These are phyloP conservation scores for Melanostoma scalare DNA, from an alignment of 2,888 invertebrate species.

Conservation along the genomic window DNA sequence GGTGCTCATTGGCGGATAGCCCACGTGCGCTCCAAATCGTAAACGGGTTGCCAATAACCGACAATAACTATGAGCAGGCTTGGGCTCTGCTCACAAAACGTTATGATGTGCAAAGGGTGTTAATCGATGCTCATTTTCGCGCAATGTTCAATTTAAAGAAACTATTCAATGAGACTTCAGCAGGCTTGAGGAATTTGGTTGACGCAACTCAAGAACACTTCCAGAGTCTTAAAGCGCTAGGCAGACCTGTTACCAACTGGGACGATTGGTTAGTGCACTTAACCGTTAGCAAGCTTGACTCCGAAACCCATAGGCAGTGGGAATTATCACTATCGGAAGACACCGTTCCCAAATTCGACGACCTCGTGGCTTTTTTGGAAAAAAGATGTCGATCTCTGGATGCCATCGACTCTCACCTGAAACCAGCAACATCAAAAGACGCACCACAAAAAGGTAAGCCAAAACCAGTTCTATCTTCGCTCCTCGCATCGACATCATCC, in stretches of 20 bases:
- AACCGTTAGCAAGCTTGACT: conserved; percentile 18
- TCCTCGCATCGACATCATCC: background rate
- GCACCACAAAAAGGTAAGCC: background rate
- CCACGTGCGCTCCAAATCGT: too few relatives aligned
- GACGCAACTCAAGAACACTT: conserved; percentile 26
- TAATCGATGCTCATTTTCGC: too few relatives aligned
- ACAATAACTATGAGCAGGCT: conserved; percentile 5
- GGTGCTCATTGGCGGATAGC: too few relatives aligned
- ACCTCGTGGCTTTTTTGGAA: too few relatives aligned
- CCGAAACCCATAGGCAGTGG: conserved; percentile 37
- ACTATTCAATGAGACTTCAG: conserved; percentile 1
- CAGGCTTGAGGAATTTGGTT: conserved; percentile 11
- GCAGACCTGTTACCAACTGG: conserved; percentile 39
- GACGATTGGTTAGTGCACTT: conserved; percentile 55
- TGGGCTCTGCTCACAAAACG: conserved; percentile 3
- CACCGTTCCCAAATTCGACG: conserved; percentile 5
- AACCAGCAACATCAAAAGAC: too few relatives aligned
- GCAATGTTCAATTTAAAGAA: conserved; percentile 24
- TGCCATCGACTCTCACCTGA: too few relatives aligned
- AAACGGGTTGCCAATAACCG: background rate
- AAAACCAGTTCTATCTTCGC: background rate
- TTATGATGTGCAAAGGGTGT: background rate
- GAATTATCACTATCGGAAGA: conserved; percentile 15
- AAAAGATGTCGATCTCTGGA: too few relatives aligned
- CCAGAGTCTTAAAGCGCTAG: conserved; percentile 23